Evolutionary conservation across 2,888 invertebrate species (phyloP), one percentile per base, ranked within the genome.

Genomic region (Microchrysa polita): DNA sequence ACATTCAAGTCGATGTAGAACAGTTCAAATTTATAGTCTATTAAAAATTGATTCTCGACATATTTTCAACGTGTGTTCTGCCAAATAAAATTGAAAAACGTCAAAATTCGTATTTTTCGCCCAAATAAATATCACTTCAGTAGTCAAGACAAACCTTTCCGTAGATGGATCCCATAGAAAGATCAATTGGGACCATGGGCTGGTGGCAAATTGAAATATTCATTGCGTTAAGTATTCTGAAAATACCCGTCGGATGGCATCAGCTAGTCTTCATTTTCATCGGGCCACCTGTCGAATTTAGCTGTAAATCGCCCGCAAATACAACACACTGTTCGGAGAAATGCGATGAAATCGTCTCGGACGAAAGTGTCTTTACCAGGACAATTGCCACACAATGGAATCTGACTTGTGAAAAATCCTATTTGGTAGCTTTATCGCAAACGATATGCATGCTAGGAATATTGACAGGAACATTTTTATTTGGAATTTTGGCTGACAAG

Each of bases 171-270:
- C 88, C 90, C 0, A 86, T 93, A 16, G 89, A 91, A 44, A 88
- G 87, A 78, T 88, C 90, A 2, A 91, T 93, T 77, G 93, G 93
- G 0, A 87, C 89, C 40, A 88, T 93, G 73, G 92, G 92, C 5
- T 88, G 87, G 80, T 93, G 93, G 91, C 93, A 93, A 80, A 86
- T 93, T 76, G 87, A 89, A 86, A 87, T 93, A 71, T 91, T 91
- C 77, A 84, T 88, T 63, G 87, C 90, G 0, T 88, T 92, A 48
- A 90, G 91, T 77, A 84, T 92, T 10, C 88, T 91, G 72, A 93
- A 93, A 83, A 91, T 93, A 80, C 92, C 93, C 0, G 91, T 92
- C 0, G 93, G 92, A 0, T 93, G 93, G 92, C 92, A 93, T 81
- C 92, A 93, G 79, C 87, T 93, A 81, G 91, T 90, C 76, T 92